Base-by-base conservation (phyloP, 2,113 vertebrate genomes). In the Maylandia zebra region DNA sequence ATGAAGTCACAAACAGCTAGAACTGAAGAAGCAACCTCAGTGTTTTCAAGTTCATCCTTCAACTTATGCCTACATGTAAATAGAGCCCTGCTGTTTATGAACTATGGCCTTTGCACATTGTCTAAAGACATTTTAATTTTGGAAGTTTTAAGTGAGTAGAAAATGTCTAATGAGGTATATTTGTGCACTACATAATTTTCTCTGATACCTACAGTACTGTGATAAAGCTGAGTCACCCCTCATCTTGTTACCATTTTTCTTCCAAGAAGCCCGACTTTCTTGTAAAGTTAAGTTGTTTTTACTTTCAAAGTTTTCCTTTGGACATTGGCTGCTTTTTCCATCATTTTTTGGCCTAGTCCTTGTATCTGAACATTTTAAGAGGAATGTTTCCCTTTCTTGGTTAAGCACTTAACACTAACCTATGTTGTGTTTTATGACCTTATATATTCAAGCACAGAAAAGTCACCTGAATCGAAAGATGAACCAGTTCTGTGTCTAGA, bases 181-280 rank as follows among this genome's bases (percentile, higher is more conserved):
- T 24, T 71, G 57, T 32, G 45, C 48, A 30, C 59, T 3, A 24
- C 48, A 55, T 4, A 64, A 14, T 55, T 32, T 38, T 55, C 48
- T 30, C 0, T 0, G 69, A 78, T 13, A 27, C 19, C 32, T 78
- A 5, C 17, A 64, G 30, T 27, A 30, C 59, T 71, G n/a, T 19
- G 69, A 10, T 27, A 48, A 74, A 27, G 41, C 43, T 30, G 24
- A 48, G 24, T 48, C 71, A 48, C 71, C 24, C n/a, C 38, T 41
- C n/a, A 0, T 43, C 22, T 43, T 24, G 38, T 16, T 71, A 69
- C n/a, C 0, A 71, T 24, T 71, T 71, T 43, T 8, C 1, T 2
- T 71, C 12, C n/a, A 71, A 43, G 66, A 41, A 71, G 66, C 19
- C 66, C 0, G 12, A 6, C 7, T 43, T 71, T 43, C 64, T 43